Evolutionary conservation across 2,113 vertebrate genomes (phyloP), one percentile per base, ranked within the genome.

Genomic region (Engystomops pustulosus): DNA sequence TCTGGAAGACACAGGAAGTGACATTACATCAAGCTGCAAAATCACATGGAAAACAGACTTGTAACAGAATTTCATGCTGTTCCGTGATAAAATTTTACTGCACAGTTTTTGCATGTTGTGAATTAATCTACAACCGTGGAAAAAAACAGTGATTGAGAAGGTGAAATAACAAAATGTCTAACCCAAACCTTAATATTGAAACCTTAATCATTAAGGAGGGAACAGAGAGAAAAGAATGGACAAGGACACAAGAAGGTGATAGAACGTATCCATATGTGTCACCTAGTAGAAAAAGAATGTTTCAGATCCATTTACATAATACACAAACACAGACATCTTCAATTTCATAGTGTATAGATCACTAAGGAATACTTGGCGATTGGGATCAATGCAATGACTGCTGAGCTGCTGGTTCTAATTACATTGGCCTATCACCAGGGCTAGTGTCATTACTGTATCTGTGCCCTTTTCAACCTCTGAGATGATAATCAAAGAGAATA

Each of bases 321-420:
- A 45, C 34, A 25, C n/a, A 82, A 60, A 82, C 79, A 71, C 32
- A 69, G 32, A 53, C 32, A 44, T 82, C 68, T 70, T 44, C 15
- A n/a, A 51, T 82, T 72, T 82, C 80, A 44, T 60, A 82, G 12
- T 32, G 25, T 27, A 49, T 30, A 70, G 49, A 32, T 30, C 68
- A 58, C 67, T 71, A 5, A 51, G 80, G 68, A 82, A 51, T 20
- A 20, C 53, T 82, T n/a, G 69, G 34, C 10, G 34, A 58, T 70
- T n/a, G 20, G 68, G 34, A 81, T 71, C 68, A 82, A 82, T 82
- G 30, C 34, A 38, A 25, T 51, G 17, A 55, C 15, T 45, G 36
- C 68, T 58, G 32, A 55, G 49, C 23, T 44, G 47, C n/a, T 30
- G 4, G 10, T 74, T 82, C 49, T 32, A 62, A 62, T 71, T 49